Conservation (phyloP, 2,888 invertebrate species). For the Resseliella maxima region DNA sequence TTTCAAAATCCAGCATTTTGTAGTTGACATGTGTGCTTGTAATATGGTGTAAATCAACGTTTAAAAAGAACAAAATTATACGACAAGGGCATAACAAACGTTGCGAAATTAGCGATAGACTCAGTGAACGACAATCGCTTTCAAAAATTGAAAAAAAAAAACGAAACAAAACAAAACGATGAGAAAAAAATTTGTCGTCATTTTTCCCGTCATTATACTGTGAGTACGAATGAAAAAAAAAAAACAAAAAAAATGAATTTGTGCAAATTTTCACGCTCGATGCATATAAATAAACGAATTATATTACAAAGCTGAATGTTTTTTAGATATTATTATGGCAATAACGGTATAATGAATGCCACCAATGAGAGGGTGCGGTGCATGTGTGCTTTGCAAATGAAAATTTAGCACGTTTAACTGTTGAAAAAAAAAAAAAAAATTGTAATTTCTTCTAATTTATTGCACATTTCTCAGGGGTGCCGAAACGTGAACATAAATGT, state of each 20-base stretch:
- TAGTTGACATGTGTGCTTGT: not conserved
- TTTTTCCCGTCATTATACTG: too few species aligned
- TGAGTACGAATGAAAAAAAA: not conserved
- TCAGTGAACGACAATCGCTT: not conserved
- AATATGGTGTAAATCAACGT: not conserved
- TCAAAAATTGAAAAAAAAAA: too few species aligned
- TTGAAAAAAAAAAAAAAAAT: too few species aligned
- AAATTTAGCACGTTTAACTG: slow-evolving; percentile 11
- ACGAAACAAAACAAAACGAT: not conserved
- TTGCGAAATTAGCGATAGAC: not conserved
- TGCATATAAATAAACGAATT: not conserved
- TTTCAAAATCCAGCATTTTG: not conserved
- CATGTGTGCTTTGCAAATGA: slow-evolving; percentile 17
- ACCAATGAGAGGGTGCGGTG: slow-evolving; percentile 29
- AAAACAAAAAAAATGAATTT: not conserved
- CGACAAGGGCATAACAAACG: not conserved
- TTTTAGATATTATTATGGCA: not conserved
- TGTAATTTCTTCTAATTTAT: not conserved
- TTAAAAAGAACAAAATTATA: not conserved
- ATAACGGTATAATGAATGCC: slow-evolving; percentile 19
- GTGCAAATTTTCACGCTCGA: not conserved
- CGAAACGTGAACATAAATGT: not conserved
- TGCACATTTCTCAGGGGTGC: not conserved
- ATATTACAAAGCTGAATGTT: not conserved
- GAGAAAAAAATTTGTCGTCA: not conserved